These are phyloP conservation scores for Bombus waltoni DNA, from an alignment of 1,140 invertebrate species.

Conservation along the genomic window DNA sequence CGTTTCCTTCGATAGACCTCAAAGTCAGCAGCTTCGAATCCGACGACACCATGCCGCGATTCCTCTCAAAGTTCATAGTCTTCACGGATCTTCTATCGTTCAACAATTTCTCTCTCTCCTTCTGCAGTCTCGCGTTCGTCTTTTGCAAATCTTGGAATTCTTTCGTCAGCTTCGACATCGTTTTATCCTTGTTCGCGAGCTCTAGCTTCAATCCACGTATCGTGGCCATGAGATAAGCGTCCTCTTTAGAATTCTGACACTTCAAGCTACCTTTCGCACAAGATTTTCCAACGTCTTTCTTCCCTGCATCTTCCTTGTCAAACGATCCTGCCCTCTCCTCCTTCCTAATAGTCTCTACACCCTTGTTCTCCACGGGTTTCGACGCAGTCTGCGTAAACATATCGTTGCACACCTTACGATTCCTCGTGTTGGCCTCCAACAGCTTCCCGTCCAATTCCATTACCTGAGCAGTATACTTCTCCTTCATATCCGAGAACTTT, in stretches of 20 bases:
- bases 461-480: constrained; percentile 89
- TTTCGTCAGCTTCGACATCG: constrained; percentile 86
- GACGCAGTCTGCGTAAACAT: constrained; percentile 73
- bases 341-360: constrained; percentile 58
- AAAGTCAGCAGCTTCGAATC: constrained; percentile 72
- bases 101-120: constrained; percentile 86
- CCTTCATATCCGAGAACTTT: constrained; percentile 89
- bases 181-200: constrained; percentile 88
- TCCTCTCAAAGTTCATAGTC: constrained; percentile 66
- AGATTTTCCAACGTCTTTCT: constrained; percentile 60
- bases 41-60: constrained; percentile 72
- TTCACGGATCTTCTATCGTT: constrained; percentile 75
- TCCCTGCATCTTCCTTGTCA: constrained; percentile 42
- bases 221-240: constrained; percentile 89
- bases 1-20: constrained; percentile 74
- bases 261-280: constrained; percentile 66
- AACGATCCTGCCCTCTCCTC: constrained; percentile 45
- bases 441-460: constrained; percentile 86
- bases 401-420: constrained; percentile 71
- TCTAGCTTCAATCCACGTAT: constrained; percentile 90
- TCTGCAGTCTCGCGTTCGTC: constrained; percentile 88
- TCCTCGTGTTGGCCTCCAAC: constrained; percentile 61
- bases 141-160: constrained; percentile 89
- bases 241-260: constrained; percentile 84
- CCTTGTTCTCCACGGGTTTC: constrained; percentile 62